Base-by-base conservation (phyloP, 2,113 vertebrate species). In the Ptilorrhoa leucosticta region DNA sequence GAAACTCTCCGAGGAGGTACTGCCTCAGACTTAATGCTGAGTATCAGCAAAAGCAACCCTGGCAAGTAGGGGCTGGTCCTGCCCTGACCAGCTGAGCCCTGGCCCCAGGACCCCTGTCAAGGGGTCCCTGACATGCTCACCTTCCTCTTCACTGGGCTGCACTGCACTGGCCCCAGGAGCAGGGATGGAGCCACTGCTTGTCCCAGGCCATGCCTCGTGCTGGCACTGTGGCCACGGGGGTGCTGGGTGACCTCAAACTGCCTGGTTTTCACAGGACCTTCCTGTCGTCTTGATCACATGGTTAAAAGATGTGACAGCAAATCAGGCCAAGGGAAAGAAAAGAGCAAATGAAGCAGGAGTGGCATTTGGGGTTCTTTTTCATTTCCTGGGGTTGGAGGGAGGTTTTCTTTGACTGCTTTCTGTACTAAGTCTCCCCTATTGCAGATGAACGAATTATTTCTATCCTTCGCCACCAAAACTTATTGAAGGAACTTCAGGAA, bases 401-500 rank as follows among this genome's bases (percentile, higher is more conserved):
- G 19, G 16, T 89, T 80, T 56, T 39, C 20, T 48, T 26, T 61
- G 60, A 44, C 47, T 71, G 14, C 10, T 30, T 71, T 77, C 70
- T 75, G 2, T 95, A 83, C 80, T 15, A 54, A 26, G 20, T 58
- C 26, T 90, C 28, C 48, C 50, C 80, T 96, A 1, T 96, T 96
- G 42, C 98, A 99, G 99, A 99, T 94, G 98, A 99, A 91, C 97
- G 99, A 75, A 98, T 99, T 64, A 98, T 99, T 90, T 98, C 98
- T 35, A 98, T 99, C 83, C 99, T 99, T 71, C 98, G 99, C 35
- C 99, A 98, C 89, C 98, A 98, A 76, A 99, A 99, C 93, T 98
- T 99, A 79, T 96, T 99, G 92, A 98, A 98, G 92, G 99, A 99
- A 95, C 98, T 99, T 91, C 99, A 99, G 95, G 98, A 99, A 89